Evolutionary conservation across 2,888 invertebrate species (phyloP).

Genomic region (Hecatera dysodea): DNA sequence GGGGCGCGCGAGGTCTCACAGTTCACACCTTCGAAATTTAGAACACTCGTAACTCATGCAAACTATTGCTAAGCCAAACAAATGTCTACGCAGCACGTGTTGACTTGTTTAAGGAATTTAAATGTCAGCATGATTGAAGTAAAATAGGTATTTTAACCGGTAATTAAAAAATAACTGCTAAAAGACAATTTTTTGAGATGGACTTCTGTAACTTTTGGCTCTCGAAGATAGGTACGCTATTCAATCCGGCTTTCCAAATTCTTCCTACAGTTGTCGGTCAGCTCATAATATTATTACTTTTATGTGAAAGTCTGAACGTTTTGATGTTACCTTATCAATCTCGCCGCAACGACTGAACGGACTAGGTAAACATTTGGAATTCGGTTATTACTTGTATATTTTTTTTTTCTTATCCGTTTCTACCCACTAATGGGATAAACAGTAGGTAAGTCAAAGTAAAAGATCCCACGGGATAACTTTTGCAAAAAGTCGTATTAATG

Average conservation of each 20-base stretch:
- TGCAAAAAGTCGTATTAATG: no score
- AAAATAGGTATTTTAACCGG: neutral
- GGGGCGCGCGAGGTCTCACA: constrained; percentile 26
- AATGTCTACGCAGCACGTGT: constrained; percentile 18
- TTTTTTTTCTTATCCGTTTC: neutral
- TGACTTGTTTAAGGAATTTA: neutral
- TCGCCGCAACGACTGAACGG: neutral
- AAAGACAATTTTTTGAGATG: neutral
- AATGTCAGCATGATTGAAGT: neutral
- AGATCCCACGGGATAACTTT: neutral
- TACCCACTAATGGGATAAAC: no score
- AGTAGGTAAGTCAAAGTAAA: no score
- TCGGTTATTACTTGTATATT: no score
- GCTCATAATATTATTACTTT: neutral
- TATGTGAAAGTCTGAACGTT: neutral
- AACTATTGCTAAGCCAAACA: constrained; percentile 44
- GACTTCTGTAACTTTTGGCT: neutral
- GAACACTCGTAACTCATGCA: constrained; percentile 31
- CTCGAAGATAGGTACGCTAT: neutral
- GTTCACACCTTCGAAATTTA: constrained; percentile 39
- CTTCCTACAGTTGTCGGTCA: no score
- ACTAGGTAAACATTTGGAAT: neutral
- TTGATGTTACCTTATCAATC: neutral
- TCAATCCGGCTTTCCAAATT: no score
- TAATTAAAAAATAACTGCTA: neutral